These are phyloP conservation scores for Polyodon spathula DNA, from an alignment of 2,113 vertebrate species.

Conservation along the genomic window DNA sequence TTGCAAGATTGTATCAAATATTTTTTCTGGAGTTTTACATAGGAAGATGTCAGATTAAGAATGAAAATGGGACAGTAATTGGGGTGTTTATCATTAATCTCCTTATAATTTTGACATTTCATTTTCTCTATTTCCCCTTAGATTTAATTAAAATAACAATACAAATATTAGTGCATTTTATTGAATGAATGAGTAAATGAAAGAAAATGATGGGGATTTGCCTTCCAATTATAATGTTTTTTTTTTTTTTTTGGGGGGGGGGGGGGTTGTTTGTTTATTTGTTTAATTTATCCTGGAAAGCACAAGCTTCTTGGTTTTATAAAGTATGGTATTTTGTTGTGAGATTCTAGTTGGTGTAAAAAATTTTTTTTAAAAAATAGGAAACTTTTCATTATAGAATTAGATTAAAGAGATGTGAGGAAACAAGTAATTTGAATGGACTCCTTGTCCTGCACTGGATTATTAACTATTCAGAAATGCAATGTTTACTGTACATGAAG, in stretches of 20 bases:
- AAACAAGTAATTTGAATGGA: background rate
- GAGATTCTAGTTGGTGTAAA: background rate
- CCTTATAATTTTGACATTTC: background rate
- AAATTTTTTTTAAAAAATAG: too few relatives aligned
- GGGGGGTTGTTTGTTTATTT: background rate
- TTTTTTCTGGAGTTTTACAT: too few relatives aligned
- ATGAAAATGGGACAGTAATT: too few relatives aligned
- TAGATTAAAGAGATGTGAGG: slow-evolving; percentile 8
- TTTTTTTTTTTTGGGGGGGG: background rate
- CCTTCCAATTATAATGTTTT: slow-evolving; percentile 18
- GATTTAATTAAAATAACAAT: too few relatives aligned
- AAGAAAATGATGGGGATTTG: slow-evolving; percentile 18
- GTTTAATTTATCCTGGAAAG: slow-evolving; percentile 24
- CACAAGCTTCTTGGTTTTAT: slow-evolving; percentile 34
- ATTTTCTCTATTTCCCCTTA: background rate
- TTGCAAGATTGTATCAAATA: too few relatives aligned
- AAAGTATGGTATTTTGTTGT: background rate
- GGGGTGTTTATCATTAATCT: too few relatives aligned
- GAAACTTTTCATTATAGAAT: background rate
- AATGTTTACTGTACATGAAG: background rate
- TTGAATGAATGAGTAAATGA: slow-evolving; percentile 28
- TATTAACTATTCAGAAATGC: background rate
- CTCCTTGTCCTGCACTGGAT: slow-evolving; percentile 17
- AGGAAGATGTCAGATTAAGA: too few relatives aligned
- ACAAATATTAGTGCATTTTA: background rate